Evolutionary conservation across 2,888 invertebrate species (phyloP), one percentile per base, ranked within the genome.

Genomic region (Caenorhabditis parvicauda): DNA sequence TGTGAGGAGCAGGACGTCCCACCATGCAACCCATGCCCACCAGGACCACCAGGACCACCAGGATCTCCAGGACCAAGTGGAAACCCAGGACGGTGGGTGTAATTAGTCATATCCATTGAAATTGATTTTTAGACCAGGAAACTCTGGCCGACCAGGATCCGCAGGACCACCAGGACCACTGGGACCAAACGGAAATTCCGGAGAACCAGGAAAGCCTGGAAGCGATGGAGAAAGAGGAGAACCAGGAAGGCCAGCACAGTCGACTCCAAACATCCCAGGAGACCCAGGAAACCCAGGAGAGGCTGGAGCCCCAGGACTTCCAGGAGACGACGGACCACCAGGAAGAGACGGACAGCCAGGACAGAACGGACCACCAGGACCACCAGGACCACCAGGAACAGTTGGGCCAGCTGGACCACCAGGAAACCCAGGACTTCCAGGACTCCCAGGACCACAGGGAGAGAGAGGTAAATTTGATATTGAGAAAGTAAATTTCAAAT

Each of bases 11-110:
- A 77, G 38, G 79, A 80, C 44, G 67, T 79, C 17, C 79, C 79
- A 37, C 79, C 79, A 6, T 79, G 79, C 66, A 79, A 80, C 52
- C 76, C 79, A 2, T 81, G 80, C 61, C 77, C 79, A 28, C 77
- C 78, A 41, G 79, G 79, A 46, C 54, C 75, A 17, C 68, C 68
- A 42, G 69, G 72, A 61, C 77, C 77, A 38, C 73, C 67, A 39
- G 77, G 79, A 56, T 71, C 77, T 22, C 39, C 65, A 14, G 77
- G 77, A 54, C 62, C 65, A 27, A 52, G 52, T 45, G 68, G 72
- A 53, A 63, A 71, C 44, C 71, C 74, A 19, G 77, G 75, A 27
- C 60, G 70, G 37, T 67, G 65, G 27, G 72, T 72, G 2, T 53
- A 63, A 12, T 32, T 32, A n/a, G n/a, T n/a, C n/a, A n/a, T n/a